phyloP scores from a whole-genome alignment of 2,888 invertebrate species.

The Magallana nippona region DNA sequence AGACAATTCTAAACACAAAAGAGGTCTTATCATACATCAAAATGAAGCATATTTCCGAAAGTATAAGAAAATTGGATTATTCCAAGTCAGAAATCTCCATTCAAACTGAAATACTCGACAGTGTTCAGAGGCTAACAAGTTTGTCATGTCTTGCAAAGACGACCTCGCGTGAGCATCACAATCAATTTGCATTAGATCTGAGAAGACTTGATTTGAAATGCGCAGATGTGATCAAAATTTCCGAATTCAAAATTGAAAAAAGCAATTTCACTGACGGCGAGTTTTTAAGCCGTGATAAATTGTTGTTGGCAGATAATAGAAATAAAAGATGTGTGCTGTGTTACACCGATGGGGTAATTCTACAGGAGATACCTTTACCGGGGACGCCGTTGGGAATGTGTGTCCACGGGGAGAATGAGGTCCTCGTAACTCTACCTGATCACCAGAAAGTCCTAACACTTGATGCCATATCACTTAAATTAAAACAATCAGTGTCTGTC shows the following conservation, averaged over 20 bases:
- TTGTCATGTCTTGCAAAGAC: neutral
- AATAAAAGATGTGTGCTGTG: neutral
- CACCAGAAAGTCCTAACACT: neutral
- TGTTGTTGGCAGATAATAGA: neutral
- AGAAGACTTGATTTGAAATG: neutral
- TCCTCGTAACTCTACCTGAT: neutral
- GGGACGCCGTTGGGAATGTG: neutral
- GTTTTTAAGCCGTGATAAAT: neutral
- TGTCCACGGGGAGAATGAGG: neutral
- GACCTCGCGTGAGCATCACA: neutral
- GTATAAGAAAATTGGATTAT: neutral
- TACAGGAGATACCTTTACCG: neutral
- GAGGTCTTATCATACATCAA: neutral
- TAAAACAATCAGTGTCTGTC: neutral
- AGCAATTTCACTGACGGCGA: neutral
- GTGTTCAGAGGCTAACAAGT: neutral
- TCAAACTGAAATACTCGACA: neutral
- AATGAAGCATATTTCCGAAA: neutral
- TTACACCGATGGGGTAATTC: neutral
- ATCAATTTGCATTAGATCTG: neutral
- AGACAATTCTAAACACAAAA: neutral
- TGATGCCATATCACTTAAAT: neutral
- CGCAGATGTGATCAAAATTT: neutral
- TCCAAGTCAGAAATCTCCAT: neutral
- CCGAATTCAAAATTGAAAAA: neutral